phyloP scores from a whole-genome alignment of 2,888 invertebrate species.

The Synergus laeviventris region DNA sequence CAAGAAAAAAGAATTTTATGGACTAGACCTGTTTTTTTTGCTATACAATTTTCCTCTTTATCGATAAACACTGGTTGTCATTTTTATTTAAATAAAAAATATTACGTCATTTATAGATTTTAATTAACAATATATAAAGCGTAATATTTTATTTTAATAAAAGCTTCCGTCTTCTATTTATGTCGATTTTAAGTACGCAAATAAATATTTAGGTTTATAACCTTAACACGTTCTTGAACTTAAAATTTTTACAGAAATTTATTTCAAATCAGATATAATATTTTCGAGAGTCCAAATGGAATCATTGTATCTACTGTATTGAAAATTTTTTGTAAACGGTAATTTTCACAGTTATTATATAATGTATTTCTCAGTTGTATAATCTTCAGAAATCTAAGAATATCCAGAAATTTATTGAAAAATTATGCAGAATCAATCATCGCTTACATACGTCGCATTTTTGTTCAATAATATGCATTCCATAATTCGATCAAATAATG shows the following conservation, averaged over 20 bases:
- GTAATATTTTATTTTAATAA: neutral
- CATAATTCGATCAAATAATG: neutral
- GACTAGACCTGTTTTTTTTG: too few species aligned
- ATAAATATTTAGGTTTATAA: neutral
- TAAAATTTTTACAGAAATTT: neutral
- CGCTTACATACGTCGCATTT: neutral
- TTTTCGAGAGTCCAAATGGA: neutral
- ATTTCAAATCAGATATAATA: neutral
- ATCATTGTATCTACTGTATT: too few species aligned
- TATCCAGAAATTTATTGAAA: neutral
- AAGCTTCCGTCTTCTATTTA: neutral
- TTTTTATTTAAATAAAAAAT: neutral
- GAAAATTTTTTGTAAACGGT: too few species aligned
- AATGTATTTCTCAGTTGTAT: neutral
- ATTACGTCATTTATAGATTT: neutral
- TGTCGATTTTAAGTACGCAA: neutral
- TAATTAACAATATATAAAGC: neutral
- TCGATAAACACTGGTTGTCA: neutral
- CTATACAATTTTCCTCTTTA: neutral
- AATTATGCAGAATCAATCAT: neutral
- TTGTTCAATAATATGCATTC: neutral
- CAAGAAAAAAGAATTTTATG: neutral
- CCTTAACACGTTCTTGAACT: slow-evolving; percentile 26
- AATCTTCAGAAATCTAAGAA: neutral
- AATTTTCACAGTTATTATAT: too few species aligned